A percentile compares a stretch with the other conserved stretches of the same genome.
phyloP scores from a whole-genome alignment of 2,888 invertebrate species.

The Eudemis profundana region DNA sequence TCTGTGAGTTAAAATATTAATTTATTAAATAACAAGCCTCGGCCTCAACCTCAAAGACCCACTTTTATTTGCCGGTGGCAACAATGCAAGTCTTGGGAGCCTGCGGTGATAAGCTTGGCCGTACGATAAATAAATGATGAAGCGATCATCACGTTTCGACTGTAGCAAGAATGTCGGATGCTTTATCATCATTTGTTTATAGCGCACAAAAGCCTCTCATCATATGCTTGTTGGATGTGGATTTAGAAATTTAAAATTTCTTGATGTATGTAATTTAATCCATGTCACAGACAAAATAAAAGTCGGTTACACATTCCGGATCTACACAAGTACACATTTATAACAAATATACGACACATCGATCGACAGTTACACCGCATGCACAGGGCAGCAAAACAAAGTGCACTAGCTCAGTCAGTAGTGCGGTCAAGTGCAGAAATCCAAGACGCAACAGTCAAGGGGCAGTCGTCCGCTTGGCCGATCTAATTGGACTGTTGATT shows the following conservation, averaged over 20 bases:
- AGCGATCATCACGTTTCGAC: no score
- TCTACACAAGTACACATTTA: slow-evolving; percentile 40
- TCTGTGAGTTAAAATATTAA: slow-evolving; percentile 81
- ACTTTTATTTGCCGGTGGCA: slow-evolving; percentile 24
- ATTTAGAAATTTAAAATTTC: no score
- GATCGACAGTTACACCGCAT: slow-evolving; percentile 42
- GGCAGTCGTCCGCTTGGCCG: background rate
- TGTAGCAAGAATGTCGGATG: no score
- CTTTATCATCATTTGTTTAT: no score
- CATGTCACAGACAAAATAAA: slow-evolving; percentile 38
- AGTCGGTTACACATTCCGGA: slow-evolving; percentile 38
- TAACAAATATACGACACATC: slow-evolving; percentile 43
- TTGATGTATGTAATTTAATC: no score
- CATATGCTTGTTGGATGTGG: background rate
- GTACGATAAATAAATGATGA: no score
- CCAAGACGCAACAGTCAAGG: slow-evolving; percentile 39
- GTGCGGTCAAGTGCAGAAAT: slow-evolving; percentile 42
- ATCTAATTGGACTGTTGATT: slow-evolving; percentile 2
- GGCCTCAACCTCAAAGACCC: background rate
- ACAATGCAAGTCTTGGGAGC: background rate
- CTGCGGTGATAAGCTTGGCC: no score
- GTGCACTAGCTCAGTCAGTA: slow-evolving; percentile 44
- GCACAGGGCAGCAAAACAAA: slow-evolving; percentile 44
- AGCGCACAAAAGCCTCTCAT: no score
- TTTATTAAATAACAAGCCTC: slow-evolving; percentile 8